A percentile compares a stretch with the other conserved stretches of the same genome.
These are phyloP conservation scores for Neodiprion lecontei DNA, from an alignment of 1,140 invertebrate genomes.

Conservation along the genomic window DNA sequence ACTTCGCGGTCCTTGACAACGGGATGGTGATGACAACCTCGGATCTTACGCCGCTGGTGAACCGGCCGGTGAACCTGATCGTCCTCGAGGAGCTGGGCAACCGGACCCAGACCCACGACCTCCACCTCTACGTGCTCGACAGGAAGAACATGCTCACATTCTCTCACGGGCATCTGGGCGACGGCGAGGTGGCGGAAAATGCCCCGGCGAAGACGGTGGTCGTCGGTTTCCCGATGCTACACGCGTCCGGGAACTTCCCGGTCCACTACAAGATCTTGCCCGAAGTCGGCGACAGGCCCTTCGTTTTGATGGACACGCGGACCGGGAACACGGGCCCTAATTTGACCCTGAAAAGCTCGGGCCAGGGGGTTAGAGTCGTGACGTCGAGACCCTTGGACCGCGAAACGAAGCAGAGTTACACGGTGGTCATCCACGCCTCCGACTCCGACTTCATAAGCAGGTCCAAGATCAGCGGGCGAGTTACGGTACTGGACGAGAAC, in stretches of 20 bases:
- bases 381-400: conserved; percentile 77
- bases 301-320: conserved; percentile 71
- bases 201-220: conserved; percentile 72
- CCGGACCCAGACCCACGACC: conserved; percentile 77
- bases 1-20: conserved; percentile 86
- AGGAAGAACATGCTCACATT: conserved; percentile 81
- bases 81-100: conserved; percentile 82
- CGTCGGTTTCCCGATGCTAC: conserved; percentile 70
- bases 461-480: conserved; percentile 73
- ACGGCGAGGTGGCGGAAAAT: conserved; percentile 77
- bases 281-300: conserved; percentile 73
- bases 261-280: conserved; percentile 78
- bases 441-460: conserved; percentile 77
- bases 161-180: conserved; percentile 70
- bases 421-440: conserved; percentile 76
- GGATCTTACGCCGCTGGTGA: conserved; percentile 79
- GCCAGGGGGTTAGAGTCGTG: conserved; percentile 71
- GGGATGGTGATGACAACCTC: conserved; percentile 90
- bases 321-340: conserved; percentile 64
- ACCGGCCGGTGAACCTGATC: conserved; percentile 79
- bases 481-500: conserved; percentile 85
- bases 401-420: conserved; percentile 73
- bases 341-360: conserved; percentile 66
- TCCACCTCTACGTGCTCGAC: conserved; percentile 84
- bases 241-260: conserved; percentile 65